Conservation (phyloP, 2,113 vertebrate genomes). For the Mesocricetus auratus region DNA sequence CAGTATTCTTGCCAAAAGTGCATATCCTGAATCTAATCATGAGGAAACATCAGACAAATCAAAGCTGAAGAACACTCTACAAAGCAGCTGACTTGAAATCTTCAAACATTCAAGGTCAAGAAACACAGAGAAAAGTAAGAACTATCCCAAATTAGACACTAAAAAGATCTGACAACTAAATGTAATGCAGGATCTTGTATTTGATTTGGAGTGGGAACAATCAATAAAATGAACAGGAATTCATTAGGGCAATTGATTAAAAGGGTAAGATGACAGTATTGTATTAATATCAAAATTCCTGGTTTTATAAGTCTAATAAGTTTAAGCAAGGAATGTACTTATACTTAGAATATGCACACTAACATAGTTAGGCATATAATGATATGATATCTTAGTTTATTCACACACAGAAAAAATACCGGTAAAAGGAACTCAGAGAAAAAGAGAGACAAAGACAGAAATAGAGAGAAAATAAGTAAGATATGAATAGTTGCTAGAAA, state of each 20-base stretch:
- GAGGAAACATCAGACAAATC: conserved; percentile 65
- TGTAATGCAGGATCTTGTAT: conserved; percentile 19
- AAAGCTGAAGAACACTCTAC: conserved; percentile 62
- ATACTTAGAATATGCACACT: conserved; percentile 11
- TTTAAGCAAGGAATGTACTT: conserved; percentile 27
- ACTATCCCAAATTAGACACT: conserved; percentile 57
- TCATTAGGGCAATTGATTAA: conserved; percentile 55
- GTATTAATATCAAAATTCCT: conserved; percentile 61
- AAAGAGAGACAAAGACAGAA: not conserved
- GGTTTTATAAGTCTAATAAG: conserved; percentile 38
- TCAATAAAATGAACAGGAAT: conserved; percentile 28
- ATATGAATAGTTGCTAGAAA: not conserved
- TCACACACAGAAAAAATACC: not conserved
- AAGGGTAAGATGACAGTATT: conserved; percentile 55
- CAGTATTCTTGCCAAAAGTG: conserved; percentile 60
- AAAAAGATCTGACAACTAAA: conserved; percentile 65
- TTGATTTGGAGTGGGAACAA: conserved; percentile 54
- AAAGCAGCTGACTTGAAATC: conserved; percentile 54
- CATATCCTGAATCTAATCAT: conserved; percentile 71
- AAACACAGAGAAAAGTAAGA: conserved; percentile 59
- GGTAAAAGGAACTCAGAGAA: not conserved
- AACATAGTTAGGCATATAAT: conserved; percentile 3
- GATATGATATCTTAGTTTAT: not conserved
- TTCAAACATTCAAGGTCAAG: conserved; percentile 72
- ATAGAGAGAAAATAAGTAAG: not conserved